Evolutionary conservation across 1,140 invertebrate species (phyloP).

Genomic region (Papilio polytes): DNA sequence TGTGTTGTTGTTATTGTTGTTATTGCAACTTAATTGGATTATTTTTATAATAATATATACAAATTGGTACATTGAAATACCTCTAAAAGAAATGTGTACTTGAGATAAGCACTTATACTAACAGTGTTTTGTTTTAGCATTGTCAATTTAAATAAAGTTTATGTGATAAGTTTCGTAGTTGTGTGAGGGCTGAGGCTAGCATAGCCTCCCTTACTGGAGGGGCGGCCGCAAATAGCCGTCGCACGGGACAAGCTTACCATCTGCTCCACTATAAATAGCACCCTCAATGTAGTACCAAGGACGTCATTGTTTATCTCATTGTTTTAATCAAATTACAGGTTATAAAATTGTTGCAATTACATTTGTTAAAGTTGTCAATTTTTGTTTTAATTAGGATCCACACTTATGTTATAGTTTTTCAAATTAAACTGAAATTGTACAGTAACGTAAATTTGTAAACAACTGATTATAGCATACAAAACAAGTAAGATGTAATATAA

Average conservation of each 20-base stretch:
- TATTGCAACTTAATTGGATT: no score
- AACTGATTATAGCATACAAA: not conserved
- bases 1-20: no score
- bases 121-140: not conserved
- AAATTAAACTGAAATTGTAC: not conserved
- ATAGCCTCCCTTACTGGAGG: slow-evolving; percentile 54
- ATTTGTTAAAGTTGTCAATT: not conserved
- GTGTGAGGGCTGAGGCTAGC: slow-evolving; percentile 48
- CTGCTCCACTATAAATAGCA: slow-evolving; percentile 74
- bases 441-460: no score
- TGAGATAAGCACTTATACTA: not conserved
- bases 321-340: slow-evolving; percentile 29
- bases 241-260: slow-evolving; percentile 72
- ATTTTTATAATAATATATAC: no score
- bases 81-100: not conserved
- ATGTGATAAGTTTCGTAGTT: slow-evolving; percentile 29
- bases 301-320: slow-evolving; percentile 66
- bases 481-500: not conserved
- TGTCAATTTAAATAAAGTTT: slow-evolving; percentile 15
- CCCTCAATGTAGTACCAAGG: slow-evolving; percentile 82
- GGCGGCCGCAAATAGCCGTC: slow-evolving; percentile 63
- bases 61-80: no score
- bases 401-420: not conserved
- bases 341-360: slow-evolving; percentile 1
- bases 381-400: not conserved